These are phyloP conservation scores for Pontoporia blainvillei DNA, from an alignment of 2,113 vertebrate genomes.

Conservation along the genomic window DNA sequence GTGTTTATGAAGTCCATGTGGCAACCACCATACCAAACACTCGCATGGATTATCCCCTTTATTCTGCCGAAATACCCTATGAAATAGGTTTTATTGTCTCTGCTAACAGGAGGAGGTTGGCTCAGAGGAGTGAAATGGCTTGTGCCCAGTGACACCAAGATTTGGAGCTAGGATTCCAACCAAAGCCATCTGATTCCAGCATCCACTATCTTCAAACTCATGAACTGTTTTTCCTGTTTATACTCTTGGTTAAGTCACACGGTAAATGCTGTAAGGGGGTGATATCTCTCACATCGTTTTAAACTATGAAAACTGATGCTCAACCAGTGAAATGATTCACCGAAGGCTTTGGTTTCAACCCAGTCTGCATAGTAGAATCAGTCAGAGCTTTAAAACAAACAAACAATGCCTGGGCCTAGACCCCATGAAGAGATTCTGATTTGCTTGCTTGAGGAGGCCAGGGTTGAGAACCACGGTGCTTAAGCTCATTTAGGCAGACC, in stretches of 20 bases:
- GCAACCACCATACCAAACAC: not conserved
- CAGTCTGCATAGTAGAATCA: not conserved
- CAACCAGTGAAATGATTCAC: not conserved
- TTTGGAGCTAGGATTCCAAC: not conserved
- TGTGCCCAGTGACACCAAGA: not conserved
- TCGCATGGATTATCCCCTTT: fast-evolving
- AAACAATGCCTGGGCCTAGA: not conserved
- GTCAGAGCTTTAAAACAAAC: not conserved
- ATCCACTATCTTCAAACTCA: not conserved
- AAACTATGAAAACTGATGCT: not conserved
- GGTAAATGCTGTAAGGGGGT: not conserved
- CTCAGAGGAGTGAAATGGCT: not conserved
- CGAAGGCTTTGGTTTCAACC: not conserved
- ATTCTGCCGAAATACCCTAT: not conserved
- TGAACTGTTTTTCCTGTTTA: not conserved
- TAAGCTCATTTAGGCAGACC: not conserved
- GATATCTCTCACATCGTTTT: not conserved
- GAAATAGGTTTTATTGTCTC: not conserved
- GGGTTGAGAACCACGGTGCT: not conserved
- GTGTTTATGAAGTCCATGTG: not conserved
- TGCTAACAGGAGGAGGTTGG: not conserved
- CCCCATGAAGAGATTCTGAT: not conserved
- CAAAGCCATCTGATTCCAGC: not conserved
- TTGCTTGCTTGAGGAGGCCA: not conserved
- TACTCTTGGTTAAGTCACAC: not conserved